phyloP scores from a whole-genome alignment of 2,888 invertebrate species.

The Pelosia muscerda region DNA sequence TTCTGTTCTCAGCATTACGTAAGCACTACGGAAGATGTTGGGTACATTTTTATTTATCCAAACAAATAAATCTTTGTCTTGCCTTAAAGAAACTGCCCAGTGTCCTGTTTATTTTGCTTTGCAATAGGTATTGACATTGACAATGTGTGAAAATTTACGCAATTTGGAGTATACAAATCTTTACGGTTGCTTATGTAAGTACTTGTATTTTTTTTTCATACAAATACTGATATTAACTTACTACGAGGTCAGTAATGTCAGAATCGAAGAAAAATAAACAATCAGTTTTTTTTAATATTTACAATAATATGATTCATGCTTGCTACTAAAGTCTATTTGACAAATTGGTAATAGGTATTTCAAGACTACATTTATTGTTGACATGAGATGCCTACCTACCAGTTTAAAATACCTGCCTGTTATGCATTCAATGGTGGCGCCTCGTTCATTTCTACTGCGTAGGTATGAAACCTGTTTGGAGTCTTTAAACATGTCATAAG shows the following conservation, averaged over 20 bases:
- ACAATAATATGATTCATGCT: background rate
- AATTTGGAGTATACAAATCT: slow-evolving; percentile 6
- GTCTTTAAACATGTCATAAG: slow-evolving; percentile 1
- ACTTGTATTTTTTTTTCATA: background rate
- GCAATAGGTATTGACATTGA: slow-evolving; percentile 39
- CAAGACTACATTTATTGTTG: too few species aligned
- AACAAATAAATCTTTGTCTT: slow-evolving; percentile 12
- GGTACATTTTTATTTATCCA: slow-evolving; percentile 33
- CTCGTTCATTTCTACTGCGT: background rate
- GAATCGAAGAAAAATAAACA: background rate
- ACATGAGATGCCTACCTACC: too few species aligned
- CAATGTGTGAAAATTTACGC: slow-evolving; percentile 27
- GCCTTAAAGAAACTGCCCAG: slow-evolving; percentile 22
- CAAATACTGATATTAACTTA: background rate
- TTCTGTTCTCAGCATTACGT: slow-evolving; percentile 22
- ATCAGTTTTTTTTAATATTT: background rate
- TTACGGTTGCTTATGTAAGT: background rate
- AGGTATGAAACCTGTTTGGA: background rate
- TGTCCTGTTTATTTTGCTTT: slow-evolving; percentile 32
- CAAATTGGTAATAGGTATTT: too few species aligned
- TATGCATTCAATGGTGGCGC: background rate
- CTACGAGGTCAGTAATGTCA: background rate
- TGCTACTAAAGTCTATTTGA: background rate
- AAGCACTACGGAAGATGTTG: slow-evolving; percentile 29
- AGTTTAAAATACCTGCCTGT: too few species aligned